phyloP scores from a whole-genome alignment of 1,140 invertebrate species.

The Sarcophaga peregrina region DNA sequence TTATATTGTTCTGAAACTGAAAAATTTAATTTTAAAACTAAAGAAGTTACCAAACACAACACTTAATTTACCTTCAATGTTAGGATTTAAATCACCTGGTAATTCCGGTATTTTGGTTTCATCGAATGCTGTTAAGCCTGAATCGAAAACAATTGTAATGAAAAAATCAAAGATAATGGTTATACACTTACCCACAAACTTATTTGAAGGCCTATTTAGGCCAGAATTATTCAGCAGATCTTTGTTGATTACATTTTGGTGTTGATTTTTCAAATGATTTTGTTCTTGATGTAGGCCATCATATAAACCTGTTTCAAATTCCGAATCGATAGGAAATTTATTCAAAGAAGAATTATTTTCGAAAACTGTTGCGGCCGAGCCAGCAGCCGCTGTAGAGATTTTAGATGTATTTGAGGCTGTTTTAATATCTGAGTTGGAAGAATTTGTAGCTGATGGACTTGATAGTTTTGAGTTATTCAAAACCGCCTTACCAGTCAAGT shows the following conservation, averaged over 20 bases:
- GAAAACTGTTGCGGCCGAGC: conserved; percentile 14
- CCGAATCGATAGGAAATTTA: conserved; percentile 41
- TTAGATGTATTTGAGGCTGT: neutral
- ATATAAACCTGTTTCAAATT: conserved; percentile 32
- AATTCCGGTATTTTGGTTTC: conserved; percentile 39
- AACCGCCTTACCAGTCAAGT: conserved; percentile 9
- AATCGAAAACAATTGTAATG: neutral
- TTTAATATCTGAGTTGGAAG: neutral
- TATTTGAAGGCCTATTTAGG: conserved; percentile 20
- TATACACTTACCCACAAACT: conserved; percentile 42
- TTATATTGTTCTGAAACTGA: conserved; percentile 42
- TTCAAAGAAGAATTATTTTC: conserved; percentile 20
- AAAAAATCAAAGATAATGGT: neutral
- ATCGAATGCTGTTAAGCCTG: conserved; percentile 42
- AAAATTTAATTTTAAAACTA: neutral
- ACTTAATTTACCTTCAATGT: conserved; percentile 42
- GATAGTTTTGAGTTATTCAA: conserved; percentile 27
- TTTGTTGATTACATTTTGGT: neutral
- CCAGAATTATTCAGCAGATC: neutral
- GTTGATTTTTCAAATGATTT: neutral
- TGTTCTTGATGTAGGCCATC: neutral
- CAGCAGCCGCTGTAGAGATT: conserved; percentile 14
- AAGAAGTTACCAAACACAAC: no score
- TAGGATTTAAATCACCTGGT: conserved; percentile 36
- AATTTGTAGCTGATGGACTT: neutral